Evolutionary conservation across 2,113 vertebrate species (phyloP).

Genomic region (Peromyscus polionotus): DNA sequence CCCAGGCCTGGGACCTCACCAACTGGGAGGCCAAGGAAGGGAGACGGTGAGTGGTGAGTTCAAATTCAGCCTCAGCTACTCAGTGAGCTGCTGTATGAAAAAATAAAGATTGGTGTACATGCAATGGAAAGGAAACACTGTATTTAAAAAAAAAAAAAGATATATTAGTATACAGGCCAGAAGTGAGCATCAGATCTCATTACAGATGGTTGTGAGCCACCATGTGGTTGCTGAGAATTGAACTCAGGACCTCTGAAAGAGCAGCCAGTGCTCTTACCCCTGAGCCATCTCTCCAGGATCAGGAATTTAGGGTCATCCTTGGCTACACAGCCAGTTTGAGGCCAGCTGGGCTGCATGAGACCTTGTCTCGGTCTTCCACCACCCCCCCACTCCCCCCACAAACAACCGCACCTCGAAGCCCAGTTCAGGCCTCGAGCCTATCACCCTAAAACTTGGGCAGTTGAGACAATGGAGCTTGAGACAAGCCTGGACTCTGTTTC

Average conservation of each 20-base stretch:
- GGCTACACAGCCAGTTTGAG: neutral
- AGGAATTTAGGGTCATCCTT: neutral
- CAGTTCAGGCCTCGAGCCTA: neutral
- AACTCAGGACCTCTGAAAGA: no score
- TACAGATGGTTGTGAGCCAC: no score
- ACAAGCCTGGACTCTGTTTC: neutral
- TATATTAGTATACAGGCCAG: no score
- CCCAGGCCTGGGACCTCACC: neutral
- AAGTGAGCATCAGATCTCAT: no score
- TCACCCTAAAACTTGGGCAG: neutral
- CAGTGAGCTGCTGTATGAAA: neutral
- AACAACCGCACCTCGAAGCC: neutral
- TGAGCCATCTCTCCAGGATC: no score
- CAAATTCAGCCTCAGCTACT: neutral
- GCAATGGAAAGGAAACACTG: no score
- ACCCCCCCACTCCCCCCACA: neutral
- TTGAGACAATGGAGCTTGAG: neutral
- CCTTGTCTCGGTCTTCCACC: neutral
- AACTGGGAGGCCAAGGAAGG: neutral
- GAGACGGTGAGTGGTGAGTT: neutral
- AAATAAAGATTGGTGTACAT: neutral
- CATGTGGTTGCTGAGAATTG: no score
- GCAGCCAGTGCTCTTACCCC: no score
- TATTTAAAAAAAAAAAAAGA: no score
- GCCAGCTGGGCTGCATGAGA: neutral